Base-by-base conservation (phyloP, 2,888 invertebrate genomes). In the Patella depressa region DNA sequence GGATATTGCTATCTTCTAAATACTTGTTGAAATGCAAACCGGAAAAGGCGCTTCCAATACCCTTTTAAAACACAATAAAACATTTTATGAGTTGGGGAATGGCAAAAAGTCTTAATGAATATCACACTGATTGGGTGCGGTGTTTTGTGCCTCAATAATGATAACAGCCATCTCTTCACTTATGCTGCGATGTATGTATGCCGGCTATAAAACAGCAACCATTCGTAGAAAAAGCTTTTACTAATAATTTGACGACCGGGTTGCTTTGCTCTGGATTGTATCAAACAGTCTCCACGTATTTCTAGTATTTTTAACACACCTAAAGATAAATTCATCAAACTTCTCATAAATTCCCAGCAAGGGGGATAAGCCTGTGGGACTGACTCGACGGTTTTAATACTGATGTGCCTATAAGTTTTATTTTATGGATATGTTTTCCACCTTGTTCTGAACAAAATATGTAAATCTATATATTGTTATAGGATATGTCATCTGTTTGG, bases 11-110 rank as follows among this genome's bases (percentile, higher is more conserved):
- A 24, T 24, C 24, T 65, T 19, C 65, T 65, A 12, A 65, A 19
- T 65, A 24, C 19, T 65, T 19, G 24, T 14, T 65, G 65, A 65
- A 65, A 65, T 24, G 19, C 24, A 24, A 65, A 65, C 65, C 65
- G 65, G 65, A 65, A 65, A 65, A 65, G 24, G 19, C 19, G 65
- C 65, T 65, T 65, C 65, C 65, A 65, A 14, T 24, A 65, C 24
- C 65, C 65, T 65, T 65, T 65, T 65, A 65, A 65, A 65, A 65
- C 24, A 65, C 65, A 65, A 65, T 65, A 65, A 65, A 65, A 65
- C 24, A 65, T 65, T 65, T 65, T 65, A 65, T 65, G 65, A 65
- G 65, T 24, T 65, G 65, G 4, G 24, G 65, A 65, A 65, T 65
- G 65, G 65, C 24, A 65, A 65, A 65, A 65, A 45, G 24, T 65